A percentile compares a stretch with the other conserved stretches of the same genome.
phyloP scores from a whole-genome alignment of 2,797 vertebrate genomes.

The Peromyscus aztecus region DNA sequence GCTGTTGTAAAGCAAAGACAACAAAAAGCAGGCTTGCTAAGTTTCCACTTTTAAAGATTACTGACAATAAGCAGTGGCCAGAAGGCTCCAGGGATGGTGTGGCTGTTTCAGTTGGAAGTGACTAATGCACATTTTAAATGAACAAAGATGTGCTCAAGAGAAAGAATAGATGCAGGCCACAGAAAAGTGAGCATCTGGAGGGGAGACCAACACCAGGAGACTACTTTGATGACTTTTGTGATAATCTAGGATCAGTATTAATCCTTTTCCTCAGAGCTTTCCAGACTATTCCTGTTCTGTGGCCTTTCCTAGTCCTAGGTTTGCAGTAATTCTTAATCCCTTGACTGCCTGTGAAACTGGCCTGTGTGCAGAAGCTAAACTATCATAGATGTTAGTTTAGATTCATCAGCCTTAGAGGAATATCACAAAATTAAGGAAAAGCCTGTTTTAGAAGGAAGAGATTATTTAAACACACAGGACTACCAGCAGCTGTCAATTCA shows the following conservation, averaged over 20 bases:
- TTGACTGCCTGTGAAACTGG: not conserved
- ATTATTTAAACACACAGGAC: slow-evolving; percentile 52
- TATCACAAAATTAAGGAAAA: slow-evolving; percentile 19
- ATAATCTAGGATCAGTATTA: slow-evolving; percentile 71
- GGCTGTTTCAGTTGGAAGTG: not conserved
- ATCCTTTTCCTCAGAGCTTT: slow-evolving; percentile 59
- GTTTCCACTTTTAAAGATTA: not conserved
- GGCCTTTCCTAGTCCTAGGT: slow-evolving; percentile 22
- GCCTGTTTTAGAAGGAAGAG: slow-evolving; percentile 59
- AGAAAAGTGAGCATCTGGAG: slow-evolving; percentile 1
- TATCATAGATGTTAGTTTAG: slow-evolving; percentile 39
- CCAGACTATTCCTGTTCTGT: not conserved
- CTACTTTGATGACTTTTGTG: slow-evolving; percentile 44
- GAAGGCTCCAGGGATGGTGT: not conserved
- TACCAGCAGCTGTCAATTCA: slow-evolving; percentile 75
- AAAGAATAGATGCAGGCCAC: not conserved
- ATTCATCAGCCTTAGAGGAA: slow-evolving; percentile 7
- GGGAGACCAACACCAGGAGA: not conserved
- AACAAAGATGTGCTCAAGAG: slow-evolving; percentile 11
- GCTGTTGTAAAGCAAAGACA: not conserved
- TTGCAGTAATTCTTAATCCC: slow-evolving; percentile 31
- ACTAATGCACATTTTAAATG: not conserved
- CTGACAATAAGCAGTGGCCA: not conserved
- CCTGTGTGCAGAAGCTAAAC: slow-evolving; percentile 24
- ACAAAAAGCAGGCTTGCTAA: not conserved